Percentiles rank a stretch among this genome's conserved stretches.
These are phyloP conservation scores for Nymphalis c-album DNA, from an alignment of 2,888 invertebrate species.

Conservation along the genomic window DNA sequence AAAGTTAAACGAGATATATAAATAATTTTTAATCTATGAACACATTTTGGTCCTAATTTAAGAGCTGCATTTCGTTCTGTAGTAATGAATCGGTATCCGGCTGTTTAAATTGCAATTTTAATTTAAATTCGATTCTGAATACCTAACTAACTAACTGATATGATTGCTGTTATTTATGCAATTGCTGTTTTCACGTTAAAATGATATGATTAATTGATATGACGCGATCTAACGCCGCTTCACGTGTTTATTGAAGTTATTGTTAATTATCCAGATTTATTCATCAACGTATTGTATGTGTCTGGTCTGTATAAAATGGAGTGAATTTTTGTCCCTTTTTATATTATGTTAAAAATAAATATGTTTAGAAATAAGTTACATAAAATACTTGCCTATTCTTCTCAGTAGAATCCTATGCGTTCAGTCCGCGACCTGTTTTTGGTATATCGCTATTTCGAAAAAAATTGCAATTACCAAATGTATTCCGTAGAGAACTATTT, in stretches of 20 bases:
- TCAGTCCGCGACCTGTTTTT: no score
- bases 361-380: no score
- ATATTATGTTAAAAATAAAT: no score
- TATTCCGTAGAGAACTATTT: no score
- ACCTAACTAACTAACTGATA: conserved; percentile 56
- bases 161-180: conserved; percentile 66
- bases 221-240: conserved; percentile 16
- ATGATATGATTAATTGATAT: conserved; percentile 59
- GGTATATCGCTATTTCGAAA: no score
- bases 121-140: conserved; percentile 69
- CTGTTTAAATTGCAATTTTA: conserved; percentile 58
- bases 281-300: no score
- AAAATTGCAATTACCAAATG: no score
- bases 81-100: conserved; percentile 54
- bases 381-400: no score
- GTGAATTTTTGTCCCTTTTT: no score
- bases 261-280: no score
- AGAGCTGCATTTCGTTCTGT: conserved; percentile 40
- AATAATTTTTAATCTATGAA: conserved; percentile 14
- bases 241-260: neutral
- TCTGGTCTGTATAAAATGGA: no score
- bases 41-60: conserved; percentile 24
- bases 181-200: conserved; percentile 60
- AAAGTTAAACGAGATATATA: neutral
- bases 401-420: no score